Conservation (phyloP, 2,113 vertebrate genomes). For the Syngnathus floridae region DNA sequence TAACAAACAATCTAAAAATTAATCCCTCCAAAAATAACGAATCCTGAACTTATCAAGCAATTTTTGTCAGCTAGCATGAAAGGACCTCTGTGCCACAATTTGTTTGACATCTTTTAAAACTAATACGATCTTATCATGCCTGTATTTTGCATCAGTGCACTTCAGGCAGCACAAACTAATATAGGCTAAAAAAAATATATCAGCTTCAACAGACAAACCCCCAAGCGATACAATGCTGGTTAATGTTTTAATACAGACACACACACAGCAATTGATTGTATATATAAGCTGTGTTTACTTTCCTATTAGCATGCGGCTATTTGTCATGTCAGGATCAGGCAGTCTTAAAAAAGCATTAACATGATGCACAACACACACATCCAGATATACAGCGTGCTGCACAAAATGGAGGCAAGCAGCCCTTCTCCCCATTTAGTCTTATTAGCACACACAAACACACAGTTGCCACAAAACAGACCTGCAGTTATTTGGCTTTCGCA, state of each 20-base stretch:
- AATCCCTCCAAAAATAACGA: no score
- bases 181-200: no score
- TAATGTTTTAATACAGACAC: conserved; percentile 1
- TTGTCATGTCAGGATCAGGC: conserved; percentile 41
- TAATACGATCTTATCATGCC: no score
- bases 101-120: no score
- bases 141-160: no score
- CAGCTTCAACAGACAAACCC: neutral
- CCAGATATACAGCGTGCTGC: neutral
- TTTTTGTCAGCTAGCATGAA: no score
- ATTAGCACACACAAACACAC: conserved; percentile 31
- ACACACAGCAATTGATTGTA: neutral
- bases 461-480: conserved; percentile 16
- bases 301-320: conserved; percentile 38
- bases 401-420: conserved; percentile 9
- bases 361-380: conserved; percentile 8
- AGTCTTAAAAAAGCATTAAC: conserved; percentile 27
- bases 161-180: no score
- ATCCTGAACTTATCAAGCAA: no score
- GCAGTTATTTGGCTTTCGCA: conserved; percentile 38
- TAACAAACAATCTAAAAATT: no score
- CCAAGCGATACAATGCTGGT: neutral
- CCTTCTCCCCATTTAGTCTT: conserved; percentile 22
- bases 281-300: neutral
- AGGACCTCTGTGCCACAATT: no score